Base-by-base conservation (phyloP, 2,888 invertebrate species). In the Hedychridium roseum region DNA sequence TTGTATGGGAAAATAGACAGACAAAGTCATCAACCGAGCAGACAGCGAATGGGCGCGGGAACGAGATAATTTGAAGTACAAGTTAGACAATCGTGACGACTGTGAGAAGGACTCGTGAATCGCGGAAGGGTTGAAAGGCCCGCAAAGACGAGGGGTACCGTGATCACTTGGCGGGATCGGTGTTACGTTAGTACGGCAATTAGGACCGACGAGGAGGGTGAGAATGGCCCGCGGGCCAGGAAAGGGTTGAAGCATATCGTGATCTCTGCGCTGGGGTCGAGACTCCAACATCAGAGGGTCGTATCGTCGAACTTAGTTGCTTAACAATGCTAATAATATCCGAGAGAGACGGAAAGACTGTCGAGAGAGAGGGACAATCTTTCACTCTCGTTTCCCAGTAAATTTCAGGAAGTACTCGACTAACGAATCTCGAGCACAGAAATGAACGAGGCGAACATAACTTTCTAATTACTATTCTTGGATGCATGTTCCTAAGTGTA, bases 241-340 rank as follows among this genome's bases (percentile, higher is more conserved):
- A 65, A 66, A 64, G 60, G 66, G 62, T 55, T 58, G 58, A 59
- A 54, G 60, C 53, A 54, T 50, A 56, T 54, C 61, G 53, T 45
- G 61, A 61, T 66, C 65, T 60, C 55, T 53, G 60, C 65, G 64
- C 54, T 55, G 41, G 60, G 60, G 61, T 54, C 56, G 48, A 54
- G 60, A 60, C 60, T 68, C 66, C 63, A 59, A 63, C 56, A 50
- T 56, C 63, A 46, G 60, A 68, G 70, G 62, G 67, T 64, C 55
- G 66, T 58, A 68, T 61, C 60, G 61, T 49, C 56, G 53, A 50
- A 66, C 61, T 75, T 71, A 69, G 67, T 75, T 70, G 70, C 73
- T 76, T 76, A 76, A 76, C 74, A 76, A 76, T 76, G 75, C 76
- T 76, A 76, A 76, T 76, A 72, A 73, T 73, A 73, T 70, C 70